Conservation (phyloP, 2,113 vertebrate genomes). For the Chrysemys picta region DNA sequence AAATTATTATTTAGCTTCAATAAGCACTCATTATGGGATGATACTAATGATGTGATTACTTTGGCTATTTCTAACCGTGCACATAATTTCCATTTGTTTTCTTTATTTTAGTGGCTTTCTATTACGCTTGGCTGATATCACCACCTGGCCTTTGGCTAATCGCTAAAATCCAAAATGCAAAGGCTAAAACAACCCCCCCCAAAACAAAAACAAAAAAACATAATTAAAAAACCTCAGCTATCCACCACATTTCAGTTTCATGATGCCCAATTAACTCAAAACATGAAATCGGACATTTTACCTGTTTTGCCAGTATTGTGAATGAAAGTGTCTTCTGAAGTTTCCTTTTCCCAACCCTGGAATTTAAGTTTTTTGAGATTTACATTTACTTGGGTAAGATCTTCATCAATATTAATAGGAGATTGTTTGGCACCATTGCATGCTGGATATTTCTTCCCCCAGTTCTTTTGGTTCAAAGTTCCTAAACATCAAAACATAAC, state of each 20-base stretch:
- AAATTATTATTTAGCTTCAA: slow-evolving; percentile 26
- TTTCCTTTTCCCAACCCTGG: slow-evolving; percentile 88
- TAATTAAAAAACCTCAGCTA: not conserved
- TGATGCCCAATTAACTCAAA: not conserved
- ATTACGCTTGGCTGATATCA: not conserved
- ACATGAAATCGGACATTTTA: slow-evolving; percentile 61
- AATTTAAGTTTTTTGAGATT: slow-evolving; percentile 92
- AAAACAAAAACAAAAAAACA: slow-evolving; percentile 14
- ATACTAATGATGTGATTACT: not conserved
- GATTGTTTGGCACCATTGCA: slow-evolving; percentile 96
- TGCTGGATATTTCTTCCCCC: slow-evolving; percentile 94
- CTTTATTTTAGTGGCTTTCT: slow-evolving; percentile 28
- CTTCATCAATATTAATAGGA: slow-evolving; percentile 95
- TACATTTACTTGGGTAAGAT: slow-evolving; percentile 91
- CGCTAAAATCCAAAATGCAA: not conserved
- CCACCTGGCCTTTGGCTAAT: not conserved
- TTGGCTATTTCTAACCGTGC: not conserved
- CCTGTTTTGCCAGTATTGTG: slow-evolving; percentile 97
- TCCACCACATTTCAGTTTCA: not conserved
- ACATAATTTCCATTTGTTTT: slow-evolving; percentile 18
- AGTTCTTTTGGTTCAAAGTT: slow-evolving; percentile 93
- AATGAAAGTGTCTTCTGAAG: slow-evolving; percentile 84
- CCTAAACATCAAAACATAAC: slow-evolving; percentile 77
- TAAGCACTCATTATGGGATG: not conserved
- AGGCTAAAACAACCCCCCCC: not conserved